A percentile compares a stretch with the other conserved stretches of the same genome.
phyloP scores from a whole-genome alignment of 2,113 vertebrate genomes.

The Entelurus aequoreus region DNA sequence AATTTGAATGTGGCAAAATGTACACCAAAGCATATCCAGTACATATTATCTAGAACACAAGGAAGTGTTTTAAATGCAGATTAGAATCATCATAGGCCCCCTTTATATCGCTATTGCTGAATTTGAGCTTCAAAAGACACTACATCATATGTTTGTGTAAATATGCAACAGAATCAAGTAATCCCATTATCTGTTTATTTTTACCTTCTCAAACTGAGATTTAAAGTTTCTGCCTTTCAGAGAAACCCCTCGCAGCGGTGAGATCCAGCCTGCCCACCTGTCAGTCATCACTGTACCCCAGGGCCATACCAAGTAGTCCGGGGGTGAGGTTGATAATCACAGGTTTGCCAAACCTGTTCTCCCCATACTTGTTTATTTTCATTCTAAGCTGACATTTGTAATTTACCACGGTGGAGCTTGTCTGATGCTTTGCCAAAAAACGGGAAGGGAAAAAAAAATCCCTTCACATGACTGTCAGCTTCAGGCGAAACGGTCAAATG shows the following conservation, averaged over 20 bases:
- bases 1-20: not conserved
- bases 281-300: conserved; percentile 65
- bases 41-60: too few species aligned
- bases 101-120: not conserved
- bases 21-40: too few species aligned
- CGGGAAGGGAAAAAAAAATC: conserved; percentile 24
- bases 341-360: conserved; percentile 57
- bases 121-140: not conserved
- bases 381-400: conserved; percentile 74
- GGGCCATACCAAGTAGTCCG: conserved; percentile 63
- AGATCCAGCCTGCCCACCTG: conserved; percentile 63
- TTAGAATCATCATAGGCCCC: too few species aligned
- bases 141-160: not conserved
- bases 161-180: conserved; percentile 31
- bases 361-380: conserved; percentile 72
- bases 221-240: conserved; percentile 60
- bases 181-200: conserved; percentile 68
- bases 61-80: too few species aligned
- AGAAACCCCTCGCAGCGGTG: conserved; percentile 49
- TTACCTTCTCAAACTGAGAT: conserved; percentile 59
- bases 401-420: conserved; percentile 49
- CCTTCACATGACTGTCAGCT: conserved; percentile 54
- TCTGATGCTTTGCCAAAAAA: conserved; percentile 63
- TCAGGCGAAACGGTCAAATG: conserved; percentile 43
- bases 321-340: conserved; percentile 63